phyloP scores from a whole-genome alignment of 1,140 invertebrate species.

The Glossosoma conforme region DNA sequence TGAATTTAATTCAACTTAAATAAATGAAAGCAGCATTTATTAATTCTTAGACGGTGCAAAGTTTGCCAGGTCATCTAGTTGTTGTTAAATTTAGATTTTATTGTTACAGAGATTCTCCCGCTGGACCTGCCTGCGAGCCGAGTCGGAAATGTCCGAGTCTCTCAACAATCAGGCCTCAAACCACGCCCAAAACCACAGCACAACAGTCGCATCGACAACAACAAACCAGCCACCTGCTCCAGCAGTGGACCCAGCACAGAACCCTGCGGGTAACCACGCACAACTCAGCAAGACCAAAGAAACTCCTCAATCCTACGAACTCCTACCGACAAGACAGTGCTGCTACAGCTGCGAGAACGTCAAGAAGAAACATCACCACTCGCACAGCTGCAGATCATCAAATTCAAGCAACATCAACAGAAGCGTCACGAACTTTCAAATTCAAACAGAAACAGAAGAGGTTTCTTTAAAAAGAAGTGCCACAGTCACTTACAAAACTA shows the following conservation, averaged over 20 bases:
- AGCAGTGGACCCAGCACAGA: background rate
- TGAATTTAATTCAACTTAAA: too few relatives aligned
- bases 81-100: constrained; percentile 11
- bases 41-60: too few relatives aligned
- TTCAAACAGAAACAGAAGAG: constrained; percentile 16
- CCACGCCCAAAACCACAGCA: constrained; percentile 1
- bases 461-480: constrained; percentile 20
- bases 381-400: constrained; percentile 1
- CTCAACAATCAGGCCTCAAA: constrained; percentile 11
- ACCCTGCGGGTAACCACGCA: background rate
- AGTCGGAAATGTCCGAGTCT: constrained; percentile 30
- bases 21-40: too few relatives aligned
- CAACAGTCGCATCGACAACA: too few relatives aligned
- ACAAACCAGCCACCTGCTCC: background rate
- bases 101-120: constrained; percentile 44
- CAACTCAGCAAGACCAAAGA: constrained; percentile 18
- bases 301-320: constrained; percentile 16
- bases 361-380: constrained; percentile 22
- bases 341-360: constrained; percentile 25
- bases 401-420: constrained; percentile 10
- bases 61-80: too few relatives aligned
- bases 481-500: constrained; percentile 26
- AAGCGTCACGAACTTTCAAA: constrained; percentile 24
- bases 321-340: constrained; percentile 17
- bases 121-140: constrained; percentile 43